phyloP scores from a whole-genome alignment of 2,888 invertebrate genomes.

The Cantharis flavilabris region DNA sequence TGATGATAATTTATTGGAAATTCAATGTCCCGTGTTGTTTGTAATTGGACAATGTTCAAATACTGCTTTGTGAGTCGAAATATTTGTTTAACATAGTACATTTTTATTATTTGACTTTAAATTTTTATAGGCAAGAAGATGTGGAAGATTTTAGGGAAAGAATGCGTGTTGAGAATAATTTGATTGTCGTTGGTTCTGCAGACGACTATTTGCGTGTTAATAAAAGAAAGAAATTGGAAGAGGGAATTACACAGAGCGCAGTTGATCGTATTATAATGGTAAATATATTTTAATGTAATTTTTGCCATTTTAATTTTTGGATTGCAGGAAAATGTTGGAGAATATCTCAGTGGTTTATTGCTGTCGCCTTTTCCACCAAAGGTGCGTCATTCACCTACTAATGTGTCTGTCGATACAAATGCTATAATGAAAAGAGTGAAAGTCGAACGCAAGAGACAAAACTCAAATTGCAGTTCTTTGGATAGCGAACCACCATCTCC shows the following conservation, averaged over 20 bases:
- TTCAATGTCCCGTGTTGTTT: constrained; percentile 76
- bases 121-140: constrained; percentile 66
- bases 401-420: constrained; percentile 41
- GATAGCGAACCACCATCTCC: constrained; percentile 60
- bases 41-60: constrained; percentile 77
- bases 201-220: constrained; percentile 75
- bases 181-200: constrained; percentile 79
- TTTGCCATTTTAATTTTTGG: not conserved
- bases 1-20: constrained; percentile 74
- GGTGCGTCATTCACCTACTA: constrained; percentile 52
- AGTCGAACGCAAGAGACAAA: constrained; percentile 58
- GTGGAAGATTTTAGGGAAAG: constrained; percentile 77
- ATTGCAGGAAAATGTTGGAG: constrained; percentile 66
- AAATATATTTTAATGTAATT: constrained; percentile 34
- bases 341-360: constrained; percentile 65
- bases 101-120: constrained; percentile 24
- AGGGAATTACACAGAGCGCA: constrained; percentile 78
- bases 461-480: constrained; percentile 57
- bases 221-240: constrained; percentile 70
- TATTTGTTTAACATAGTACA: not conserved
- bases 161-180: constrained; percentile 75
- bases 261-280: constrained; percentile 78
- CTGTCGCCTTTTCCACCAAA: constrained; percentile 64
- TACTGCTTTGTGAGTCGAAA: constrained; percentile 59
- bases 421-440: constrained; percentile 42